Base-by-base conservation (phyloP, 2,888 invertebrate genomes). In the Lasioglossum vierecki region DNA sequence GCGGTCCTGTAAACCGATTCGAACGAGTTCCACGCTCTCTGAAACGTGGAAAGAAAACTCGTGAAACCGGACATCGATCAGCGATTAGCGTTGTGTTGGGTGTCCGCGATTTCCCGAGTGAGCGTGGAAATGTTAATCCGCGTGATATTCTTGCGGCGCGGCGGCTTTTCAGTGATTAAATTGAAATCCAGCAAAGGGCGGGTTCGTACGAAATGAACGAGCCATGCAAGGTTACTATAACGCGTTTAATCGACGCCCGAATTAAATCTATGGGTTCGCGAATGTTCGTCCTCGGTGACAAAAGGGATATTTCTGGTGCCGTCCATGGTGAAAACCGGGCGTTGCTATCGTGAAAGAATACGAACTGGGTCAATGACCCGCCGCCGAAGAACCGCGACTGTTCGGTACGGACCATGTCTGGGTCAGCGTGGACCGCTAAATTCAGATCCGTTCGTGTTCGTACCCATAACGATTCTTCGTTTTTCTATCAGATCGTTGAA, bases 341-440 rank as follows among this genome's bases (percentile, higher is more conserved):
- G 79, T 79, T 70, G 63, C 68, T 80, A 90, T 86, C 84, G 83
- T 80, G 74, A 79, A 68, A 79, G 80, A 84, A 80, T 88, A 85
- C 82, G 75, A 85, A 80, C 63, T 78, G 80, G 86, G 88, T 89
- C 83, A 76, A 83, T 82, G 85, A 86, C 83, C 84, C 80, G 81
- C 82, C 79, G 79, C 72, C 79, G 81, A 83, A 82, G 79, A 87
- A 84, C 72, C 68, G 83, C 81, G 84, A 84, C 84, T 84, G 84
- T 71, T 76, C 79, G 26, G 22, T 71, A 71, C 63, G 83, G 85
- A 79, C 72, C 81, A 78, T 80, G 76, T 85, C 85, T 84, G 74
- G 83, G 86, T 86, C 76, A 68, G 26, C 70, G 39, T 26, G 70
- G 73, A 85, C 66, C 75, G 70, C 53, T 66, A 78, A 84, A 83